phyloP scores from a whole-genome alignment of 2,797 vertebrate species.

The Acanthiza pusilla region DNA sequence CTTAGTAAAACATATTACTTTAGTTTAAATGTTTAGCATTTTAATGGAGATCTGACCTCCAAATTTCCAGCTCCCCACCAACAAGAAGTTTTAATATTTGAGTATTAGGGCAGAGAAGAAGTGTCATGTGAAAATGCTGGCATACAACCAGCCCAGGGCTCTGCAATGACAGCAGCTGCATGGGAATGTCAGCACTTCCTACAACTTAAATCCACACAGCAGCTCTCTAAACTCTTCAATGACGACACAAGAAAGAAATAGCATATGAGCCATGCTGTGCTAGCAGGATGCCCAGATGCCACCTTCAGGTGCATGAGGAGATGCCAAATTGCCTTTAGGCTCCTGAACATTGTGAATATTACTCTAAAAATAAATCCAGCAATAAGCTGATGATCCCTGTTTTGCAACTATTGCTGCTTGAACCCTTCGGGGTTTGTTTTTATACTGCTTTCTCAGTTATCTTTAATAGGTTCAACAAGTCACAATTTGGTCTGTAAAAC shows the following conservation, averaged over 20 bases:
- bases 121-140: constrained; percentile 32
- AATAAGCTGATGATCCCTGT: neutral
- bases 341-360: neutral
- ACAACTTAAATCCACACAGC: constrained; percentile 43
- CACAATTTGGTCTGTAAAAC: neutral
- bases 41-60: neutral
- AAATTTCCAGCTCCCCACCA: neutral
- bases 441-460: neutral
- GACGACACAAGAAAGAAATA: constrained; percentile 48
- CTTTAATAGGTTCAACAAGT: neutral
- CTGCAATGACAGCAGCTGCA: constrained; percentile 48
- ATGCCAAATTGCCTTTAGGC: constrained; percentile 10
- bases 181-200: constrained; percentile 49
- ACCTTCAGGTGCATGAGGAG: constrained; percentile 37
- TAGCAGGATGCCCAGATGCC: constrained; percentile 43
- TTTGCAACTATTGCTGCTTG: neutral
- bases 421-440: neutral
- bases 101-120: neutral
- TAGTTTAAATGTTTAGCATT: neutral
- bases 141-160: neutral
- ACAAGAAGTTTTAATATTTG: constrained; percentile 11
- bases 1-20: neutral
- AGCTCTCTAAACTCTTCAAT: constrained; percentile 11
- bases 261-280: constrained; percentile 2
- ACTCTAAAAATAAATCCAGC: constrained; percentile 34